phyloP scores from a whole-genome alignment of 1,140 invertebrate species.

The Micrasema longulum region DNA sequence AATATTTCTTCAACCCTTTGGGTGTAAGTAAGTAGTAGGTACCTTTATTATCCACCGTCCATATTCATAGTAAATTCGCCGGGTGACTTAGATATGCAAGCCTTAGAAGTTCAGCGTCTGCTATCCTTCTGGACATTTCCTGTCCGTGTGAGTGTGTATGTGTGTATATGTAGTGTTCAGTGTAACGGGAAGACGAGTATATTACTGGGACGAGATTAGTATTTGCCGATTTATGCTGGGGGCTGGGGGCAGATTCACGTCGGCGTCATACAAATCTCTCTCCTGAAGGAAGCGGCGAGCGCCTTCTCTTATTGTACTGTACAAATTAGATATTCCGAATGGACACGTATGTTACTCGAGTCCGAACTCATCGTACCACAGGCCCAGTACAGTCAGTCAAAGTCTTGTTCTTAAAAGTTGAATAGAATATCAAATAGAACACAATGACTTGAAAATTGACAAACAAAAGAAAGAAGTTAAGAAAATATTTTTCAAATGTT shows the following conservation, averaged over 20 bases:
- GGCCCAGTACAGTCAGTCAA: constrained; percentile 37
- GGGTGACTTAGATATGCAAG: constrained; percentile 6
- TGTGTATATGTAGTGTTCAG: too few species aligned
- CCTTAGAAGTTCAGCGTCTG: constrained; percentile 21
- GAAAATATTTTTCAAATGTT: too few species aligned
- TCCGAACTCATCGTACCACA: constrained; percentile 45
- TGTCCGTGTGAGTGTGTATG: too few species aligned
- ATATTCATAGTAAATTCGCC: constrained; percentile 13
- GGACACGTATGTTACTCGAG: constrained; percentile 52
- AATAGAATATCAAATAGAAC: too few species aligned
- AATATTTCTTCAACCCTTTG: too few species aligned
- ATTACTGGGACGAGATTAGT: constrained; percentile 48
- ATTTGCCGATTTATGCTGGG: constrained; percentile 44
- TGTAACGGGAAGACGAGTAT: constrained; percentile 28
- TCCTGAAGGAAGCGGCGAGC: constrained; percentile 27
- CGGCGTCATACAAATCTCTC: constrained; percentile 27
- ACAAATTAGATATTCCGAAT: constrained; percentile 56
- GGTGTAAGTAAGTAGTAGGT: too few species aligned
- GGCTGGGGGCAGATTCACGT: constrained; percentile 1
- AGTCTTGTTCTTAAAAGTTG: too few species aligned
- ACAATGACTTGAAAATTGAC: too few species aligned
- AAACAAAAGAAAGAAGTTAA: too few species aligned
- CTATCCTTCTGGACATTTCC: constrained; percentile 20
- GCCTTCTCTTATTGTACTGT: constrained; percentile 51
- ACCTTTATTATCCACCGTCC: not conserved